These are phyloP conservation scores for Amiota mariae DNA, from an alignment of 2,888 invertebrate species.

Conservation along the genomic window DNA sequence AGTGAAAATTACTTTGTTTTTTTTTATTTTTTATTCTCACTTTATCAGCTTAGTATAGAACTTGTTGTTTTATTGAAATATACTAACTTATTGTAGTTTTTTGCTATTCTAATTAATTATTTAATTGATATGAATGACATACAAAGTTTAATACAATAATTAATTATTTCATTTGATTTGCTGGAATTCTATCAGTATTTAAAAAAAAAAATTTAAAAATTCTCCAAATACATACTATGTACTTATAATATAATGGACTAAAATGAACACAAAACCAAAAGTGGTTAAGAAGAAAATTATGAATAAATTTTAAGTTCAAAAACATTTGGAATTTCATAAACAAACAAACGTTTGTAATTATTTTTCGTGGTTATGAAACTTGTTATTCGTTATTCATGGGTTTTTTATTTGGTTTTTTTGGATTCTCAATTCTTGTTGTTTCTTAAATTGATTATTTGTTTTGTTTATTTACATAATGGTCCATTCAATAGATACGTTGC, in stretches of 20 bases:
- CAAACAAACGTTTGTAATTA: background rate
- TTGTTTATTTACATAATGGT: background rate
- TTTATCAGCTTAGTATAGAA: too few relatives aligned
- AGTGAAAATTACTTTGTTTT: too few relatives aligned
- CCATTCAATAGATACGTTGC: conserved; percentile 72
- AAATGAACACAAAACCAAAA: background rate
- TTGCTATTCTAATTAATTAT: background rate
- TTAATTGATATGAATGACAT: too few relatives aligned
- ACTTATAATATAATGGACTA: too few relatives aligned
- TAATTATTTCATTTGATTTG: too few relatives aligned
- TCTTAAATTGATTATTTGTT: conserved; percentile 29
- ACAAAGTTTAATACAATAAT: too few relatives aligned
- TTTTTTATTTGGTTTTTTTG: background rate
- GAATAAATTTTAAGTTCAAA: conserved; percentile 12
- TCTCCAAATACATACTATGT: too few relatives aligned
- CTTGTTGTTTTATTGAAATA: too few relatives aligned
- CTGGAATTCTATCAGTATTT: too few relatives aligned
- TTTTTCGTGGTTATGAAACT: conserved; percentile 5
- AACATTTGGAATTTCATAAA: conserved; percentile 11
- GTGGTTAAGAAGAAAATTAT: conserved; percentile 4
- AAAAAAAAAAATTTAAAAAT: too few relatives aligned
- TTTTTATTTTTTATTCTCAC: too few relatives aligned
- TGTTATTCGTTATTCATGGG: background rate
- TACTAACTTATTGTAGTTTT: background rate
- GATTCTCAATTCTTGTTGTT: background rate